Percentiles rank a stretch among this genome's conserved stretches.
Conservation (phyloP, 2,797 vertebrate species). For the Anas georgica region DNA sequence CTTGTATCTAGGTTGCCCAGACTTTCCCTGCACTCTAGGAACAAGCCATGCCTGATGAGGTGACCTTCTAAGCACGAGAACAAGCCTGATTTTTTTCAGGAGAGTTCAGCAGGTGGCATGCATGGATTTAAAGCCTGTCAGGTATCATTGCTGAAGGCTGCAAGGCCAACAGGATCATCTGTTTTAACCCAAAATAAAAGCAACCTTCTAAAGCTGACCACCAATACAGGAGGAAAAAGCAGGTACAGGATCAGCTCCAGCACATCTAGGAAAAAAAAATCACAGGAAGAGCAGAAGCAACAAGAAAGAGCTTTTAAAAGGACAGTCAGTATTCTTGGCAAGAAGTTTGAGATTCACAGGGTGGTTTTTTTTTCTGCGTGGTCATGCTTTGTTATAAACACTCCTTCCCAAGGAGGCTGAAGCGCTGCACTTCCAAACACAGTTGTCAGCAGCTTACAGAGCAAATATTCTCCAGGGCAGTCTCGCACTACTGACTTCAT, state of each 20-base stretch:
- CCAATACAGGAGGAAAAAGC: not conserved
- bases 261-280: not conserved
- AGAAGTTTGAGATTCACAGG: not conserved
- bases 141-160: rapidly evolving
- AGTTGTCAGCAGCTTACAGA: not conserved
- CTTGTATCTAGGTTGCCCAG: not conserved
- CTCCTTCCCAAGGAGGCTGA: not conserved
- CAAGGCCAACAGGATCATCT: not conserved
- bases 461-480: not conserved
- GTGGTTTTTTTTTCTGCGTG: not conserved
- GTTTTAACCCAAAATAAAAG: not conserved
- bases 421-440: not conserved
- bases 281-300: not conserved
- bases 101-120: not conserved
- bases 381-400: not conserved
- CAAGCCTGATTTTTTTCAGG: not conserved
- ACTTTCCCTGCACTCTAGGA: not conserved
- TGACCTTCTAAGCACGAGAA: not conserved
- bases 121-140: not conserved
- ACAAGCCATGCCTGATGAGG: not conserved
- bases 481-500: not conserved
- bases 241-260: not conserved
- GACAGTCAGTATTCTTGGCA: not conserved
- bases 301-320: not conserved
- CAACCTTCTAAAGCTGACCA: not conserved